Evolutionary conservation across 2,888 invertebrate species (phyloP), one percentile per base, ranked within the genome.

Genomic region (Ceraclea dissimilis): DNA sequence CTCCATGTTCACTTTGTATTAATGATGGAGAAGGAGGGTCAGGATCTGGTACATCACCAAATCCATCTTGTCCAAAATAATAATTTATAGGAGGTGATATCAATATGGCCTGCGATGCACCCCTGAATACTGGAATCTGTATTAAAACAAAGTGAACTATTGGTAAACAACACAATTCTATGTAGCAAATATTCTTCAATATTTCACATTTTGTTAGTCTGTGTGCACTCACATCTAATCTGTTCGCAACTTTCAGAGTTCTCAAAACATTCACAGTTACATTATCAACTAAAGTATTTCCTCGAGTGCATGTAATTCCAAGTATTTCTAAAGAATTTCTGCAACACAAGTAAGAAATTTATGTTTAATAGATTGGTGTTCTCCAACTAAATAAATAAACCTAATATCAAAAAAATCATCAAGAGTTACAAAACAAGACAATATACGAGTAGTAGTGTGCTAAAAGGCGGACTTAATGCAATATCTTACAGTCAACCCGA

Each of bases 121-220:
- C 89, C 69, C 79, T 73, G 66, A 79, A 87, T 48, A 89, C 82
- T 46, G 88, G 88, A 56, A 88, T 80, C 88, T 88, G 64, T n/a
- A n/a, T n/a, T n/a, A n/a, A n/a, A n/a, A n/a, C n/a, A n/a, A n/a
- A n/a, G n/a, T 17, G 70, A n/a, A n/a, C 8, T 13, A 33, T 33
- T 33, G 33, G 33, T 8, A 33, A 33, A 33, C n/a, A n/a, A n/a
- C n/a, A n/a, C n/a, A n/a, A n/a, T n/a, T n/a, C n/a, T n/a, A n/a
- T n/a, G n/a, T n/a, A n/a, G n/a, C n/a, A n/a, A n/a, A n/a, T n/a
- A n/a, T n/a, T n/a, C n/a, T n/a, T n/a, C n/a, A n/a, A n/a, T n/a
- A n/a, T n/a, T n/a, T n/a, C n/a, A n/a, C n/a, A n/a, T n/a, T n/a
- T n/a, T 10, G 26, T 26, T 26, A 39, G 13, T 8, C 2, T 8